Conservation (phyloP, 1,140 invertebrate genomes). For the Diorhabda elongata region DNA sequence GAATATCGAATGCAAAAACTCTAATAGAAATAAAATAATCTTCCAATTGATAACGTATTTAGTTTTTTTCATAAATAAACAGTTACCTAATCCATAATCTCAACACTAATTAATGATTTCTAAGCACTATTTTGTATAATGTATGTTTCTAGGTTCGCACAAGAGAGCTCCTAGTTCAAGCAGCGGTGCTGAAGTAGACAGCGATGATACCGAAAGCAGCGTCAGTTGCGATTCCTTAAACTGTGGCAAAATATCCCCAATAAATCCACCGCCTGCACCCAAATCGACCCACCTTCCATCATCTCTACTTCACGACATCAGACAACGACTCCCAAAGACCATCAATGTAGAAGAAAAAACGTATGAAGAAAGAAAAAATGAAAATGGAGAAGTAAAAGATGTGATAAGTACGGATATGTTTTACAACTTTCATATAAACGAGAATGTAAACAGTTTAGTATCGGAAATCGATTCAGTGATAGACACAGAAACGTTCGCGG, state of each 20-base stretch:
- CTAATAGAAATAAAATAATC: no score
- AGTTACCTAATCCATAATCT: no score
- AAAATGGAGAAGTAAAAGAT: slow-evolving; percentile 52
- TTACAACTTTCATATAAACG: slow-evolving; percentile 78
- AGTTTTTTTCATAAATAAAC: no score
- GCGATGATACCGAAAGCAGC: slow-evolving; percentile 64
- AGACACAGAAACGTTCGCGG: slow-evolving; percentile 71
- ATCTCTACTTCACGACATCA: slow-evolving; percentile 58
- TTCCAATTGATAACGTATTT: no score
- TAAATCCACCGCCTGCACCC: background rate
- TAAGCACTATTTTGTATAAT: no score
- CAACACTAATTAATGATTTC: no score
- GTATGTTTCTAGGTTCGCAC: slow-evolving; percentile 22
- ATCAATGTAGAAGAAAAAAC: slow-evolving; percentile 59
- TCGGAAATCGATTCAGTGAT: slow-evolving; percentile 47
- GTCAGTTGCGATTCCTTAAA: slow-evolving; percentile 70
- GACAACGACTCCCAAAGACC: slow-evolving; percentile 46
- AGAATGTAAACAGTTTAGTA: slow-evolving; percentile 61
- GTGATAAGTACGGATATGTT: slow-evolving; percentile 70
- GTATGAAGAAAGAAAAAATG: slow-evolving; percentile 59
- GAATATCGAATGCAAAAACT: no score
- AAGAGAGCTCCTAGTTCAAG: slow-evolving; percentile 36
- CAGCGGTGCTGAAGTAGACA: slow-evolving; percentile 58
- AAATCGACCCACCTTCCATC: slow-evolving; percentile 47
- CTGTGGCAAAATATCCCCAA: slow-evolving; percentile 53